Percentiles rank a stretch among this genome's conserved stretches.
These are phyloP conservation scores for Rhinolophus ferrumequinum DNA, from an alignment of 2,113 vertebrate species.

Conservation along the genomic window DNA sequence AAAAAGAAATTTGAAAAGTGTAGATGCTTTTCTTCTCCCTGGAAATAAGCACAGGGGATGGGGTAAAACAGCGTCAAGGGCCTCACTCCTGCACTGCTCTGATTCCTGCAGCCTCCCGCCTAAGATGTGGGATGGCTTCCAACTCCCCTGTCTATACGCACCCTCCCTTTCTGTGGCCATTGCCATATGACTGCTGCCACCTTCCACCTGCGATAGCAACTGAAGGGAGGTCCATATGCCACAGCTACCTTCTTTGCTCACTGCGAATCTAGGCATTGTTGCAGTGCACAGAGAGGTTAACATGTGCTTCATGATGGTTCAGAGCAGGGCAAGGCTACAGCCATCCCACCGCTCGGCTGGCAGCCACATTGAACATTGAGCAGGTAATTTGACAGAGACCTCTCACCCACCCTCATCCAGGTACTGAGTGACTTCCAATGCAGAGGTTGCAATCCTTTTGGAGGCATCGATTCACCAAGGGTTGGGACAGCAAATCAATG, in stretches of 20 bases:
- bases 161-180: rapidly evolving
- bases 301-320: not conserved
- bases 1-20: slow-evolving; percentile 73
- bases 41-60: not conserved
- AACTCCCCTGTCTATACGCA: not conserved
- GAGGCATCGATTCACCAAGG: not conserved
- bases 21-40: slow-evolving; percentile 58
- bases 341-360: rapidly evolving
- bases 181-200: not conserved
- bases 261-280: rapidly evolving
- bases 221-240: not conserved
- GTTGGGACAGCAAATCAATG: not conserved
- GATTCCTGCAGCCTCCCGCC: not conserved
- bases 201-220: rapidly evolving
- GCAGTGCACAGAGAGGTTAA: not conserved
- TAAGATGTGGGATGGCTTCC: not conserved
- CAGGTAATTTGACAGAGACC: not conserved
- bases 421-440: not conserved
- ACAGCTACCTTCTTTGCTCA: not conserved
- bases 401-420: not conserved
- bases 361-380: not conserved
- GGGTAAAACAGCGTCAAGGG: slow-evolving; percentile 26
- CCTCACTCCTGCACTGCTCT: not conserved
- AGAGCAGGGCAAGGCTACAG: not conserved
- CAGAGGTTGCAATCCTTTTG: not conserved